Conservation (phyloP, 2,797 vertebrate genomes). For the Lepus townsendii region DNA sequence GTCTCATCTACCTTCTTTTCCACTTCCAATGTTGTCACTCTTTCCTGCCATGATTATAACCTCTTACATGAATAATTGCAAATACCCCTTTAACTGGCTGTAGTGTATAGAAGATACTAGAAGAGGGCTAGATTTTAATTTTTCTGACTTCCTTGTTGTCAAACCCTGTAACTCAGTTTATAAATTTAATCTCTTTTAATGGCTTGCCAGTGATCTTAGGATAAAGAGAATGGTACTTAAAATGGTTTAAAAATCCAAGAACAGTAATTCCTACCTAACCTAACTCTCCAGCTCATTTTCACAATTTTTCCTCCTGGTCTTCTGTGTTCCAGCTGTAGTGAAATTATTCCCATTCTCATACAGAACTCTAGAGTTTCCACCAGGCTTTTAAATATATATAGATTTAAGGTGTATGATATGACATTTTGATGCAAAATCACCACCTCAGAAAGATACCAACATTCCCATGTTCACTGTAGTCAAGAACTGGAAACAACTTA, state of each 20-base stretch:
- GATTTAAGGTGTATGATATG: neutral
- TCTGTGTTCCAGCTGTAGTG: neutral
- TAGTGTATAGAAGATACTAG: neutral
- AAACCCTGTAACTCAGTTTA: neutral
- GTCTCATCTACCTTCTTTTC: neutral
- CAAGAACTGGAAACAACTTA: neutral
- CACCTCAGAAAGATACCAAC: neutral
- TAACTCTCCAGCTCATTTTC: neutral
- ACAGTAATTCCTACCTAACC: neutral
- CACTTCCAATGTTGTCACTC: neutral
- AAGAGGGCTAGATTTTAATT: neutral
- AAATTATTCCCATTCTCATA: neutral
- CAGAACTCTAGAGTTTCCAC: neutral
- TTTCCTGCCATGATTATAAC: neutral
- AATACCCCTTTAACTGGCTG: neutral
- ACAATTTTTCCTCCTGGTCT: accelerated
- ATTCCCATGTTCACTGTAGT: neutral
- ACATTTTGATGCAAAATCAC: neutral
- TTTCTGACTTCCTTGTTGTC: neutral
- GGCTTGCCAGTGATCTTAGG: neutral
- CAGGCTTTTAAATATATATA: neutral
- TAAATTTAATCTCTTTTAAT: neutral
- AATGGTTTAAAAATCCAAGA: neutral
- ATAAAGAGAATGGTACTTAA: neutral
- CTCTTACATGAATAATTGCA: neutral